Evolutionary conservation across 2,888 invertebrate species (phyloP).

Genomic region (Spilarctia lutea): DNA sequence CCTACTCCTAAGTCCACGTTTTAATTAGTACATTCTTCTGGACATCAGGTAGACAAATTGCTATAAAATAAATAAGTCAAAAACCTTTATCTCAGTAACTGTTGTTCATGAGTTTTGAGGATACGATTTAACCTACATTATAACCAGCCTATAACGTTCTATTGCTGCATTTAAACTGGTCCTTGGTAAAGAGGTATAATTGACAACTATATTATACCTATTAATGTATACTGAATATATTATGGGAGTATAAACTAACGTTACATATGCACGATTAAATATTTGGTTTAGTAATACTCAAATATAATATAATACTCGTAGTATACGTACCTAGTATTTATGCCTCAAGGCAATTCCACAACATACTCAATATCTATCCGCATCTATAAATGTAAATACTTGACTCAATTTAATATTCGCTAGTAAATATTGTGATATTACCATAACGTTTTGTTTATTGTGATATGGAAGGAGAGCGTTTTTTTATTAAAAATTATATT

Average conservation of each 20-base stretch:
- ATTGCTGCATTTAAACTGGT: too few relatives aligned
- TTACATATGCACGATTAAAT: slow-evolving; percentile 5
- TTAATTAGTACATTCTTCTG: too few relatives aligned
- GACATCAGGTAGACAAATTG: too few relatives aligned
- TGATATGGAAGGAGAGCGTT: not conserved
- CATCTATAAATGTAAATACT: not conserved
- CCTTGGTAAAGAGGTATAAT: too few relatives aligned
- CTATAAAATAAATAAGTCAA: too few relatives aligned
- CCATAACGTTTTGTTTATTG: not conserved
- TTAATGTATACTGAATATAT: not conserved
- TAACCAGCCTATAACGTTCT: too few relatives aligned
- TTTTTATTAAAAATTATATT: too few relatives aligned
- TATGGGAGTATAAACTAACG: not conserved
- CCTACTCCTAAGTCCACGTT: too few relatives aligned
- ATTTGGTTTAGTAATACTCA: not conserved
- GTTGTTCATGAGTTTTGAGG: too few relatives aligned
- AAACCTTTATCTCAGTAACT: too few relatives aligned
- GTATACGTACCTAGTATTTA: slow-evolving; percentile 15
- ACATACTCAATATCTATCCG: slow-evolving; percentile 3
- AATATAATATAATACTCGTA: slow-evolving; percentile 19
- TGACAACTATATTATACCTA: not conserved
- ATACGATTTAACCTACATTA: too few relatives aligned
- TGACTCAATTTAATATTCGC: not conserved
- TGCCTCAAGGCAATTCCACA: slow-evolving; percentile 24
- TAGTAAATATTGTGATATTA: not conserved